These are phyloP conservation scores for Andrena trimmerana DNA, from an alignment of 2,888 invertebrate species.

Conservation along the genomic window DNA sequence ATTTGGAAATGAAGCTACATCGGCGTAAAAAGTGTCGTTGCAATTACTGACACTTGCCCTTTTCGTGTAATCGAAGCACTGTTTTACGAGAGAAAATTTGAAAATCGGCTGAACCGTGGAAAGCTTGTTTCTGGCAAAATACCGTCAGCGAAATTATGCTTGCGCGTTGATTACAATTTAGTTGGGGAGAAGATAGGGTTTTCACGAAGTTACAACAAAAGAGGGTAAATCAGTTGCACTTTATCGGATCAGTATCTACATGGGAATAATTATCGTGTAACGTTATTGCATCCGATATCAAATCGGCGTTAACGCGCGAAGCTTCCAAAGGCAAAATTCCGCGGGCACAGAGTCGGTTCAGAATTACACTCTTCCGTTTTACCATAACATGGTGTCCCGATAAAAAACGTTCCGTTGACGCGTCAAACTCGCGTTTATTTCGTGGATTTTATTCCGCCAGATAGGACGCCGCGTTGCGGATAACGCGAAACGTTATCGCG, in stretches of 20 bases:
- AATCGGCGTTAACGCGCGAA: neutral
- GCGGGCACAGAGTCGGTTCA: neutral
- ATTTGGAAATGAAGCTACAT: neutral
- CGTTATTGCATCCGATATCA: slow-evolving; percentile 11
- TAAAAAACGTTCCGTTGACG: slow-evolving; percentile 18
- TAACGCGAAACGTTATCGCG: slow-evolving; percentile 29
- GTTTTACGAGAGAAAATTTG: too few species aligned
- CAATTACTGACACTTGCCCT: neutral
- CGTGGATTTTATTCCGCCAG: slow-evolving; percentile 16
- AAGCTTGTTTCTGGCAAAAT: too few species aligned
- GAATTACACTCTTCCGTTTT: too few species aligned
- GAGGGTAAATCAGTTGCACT: neutral
- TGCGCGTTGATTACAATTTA: slow-evolving; percentile 10
- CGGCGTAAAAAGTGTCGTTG: neutral
- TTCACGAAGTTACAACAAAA: slow-evolving; percentile 1
- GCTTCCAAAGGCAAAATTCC: neutral
- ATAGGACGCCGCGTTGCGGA: slow-evolving; percentile 4
- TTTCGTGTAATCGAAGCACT: too few species aligned
- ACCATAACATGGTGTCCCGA: neutral
- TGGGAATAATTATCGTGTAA: neutral
- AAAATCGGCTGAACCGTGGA: too few species aligned
- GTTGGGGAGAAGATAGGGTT: neutral
- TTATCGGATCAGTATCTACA: neutral
- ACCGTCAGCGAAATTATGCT: slow-evolving; percentile 15
- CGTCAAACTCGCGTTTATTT: slow-evolving; percentile 14